Percentiles rank a stretch among this genome's conserved stretches.
Conservation (phyloP, 92 coral and sea anemone species). For the Bergia sp. region DNA sequence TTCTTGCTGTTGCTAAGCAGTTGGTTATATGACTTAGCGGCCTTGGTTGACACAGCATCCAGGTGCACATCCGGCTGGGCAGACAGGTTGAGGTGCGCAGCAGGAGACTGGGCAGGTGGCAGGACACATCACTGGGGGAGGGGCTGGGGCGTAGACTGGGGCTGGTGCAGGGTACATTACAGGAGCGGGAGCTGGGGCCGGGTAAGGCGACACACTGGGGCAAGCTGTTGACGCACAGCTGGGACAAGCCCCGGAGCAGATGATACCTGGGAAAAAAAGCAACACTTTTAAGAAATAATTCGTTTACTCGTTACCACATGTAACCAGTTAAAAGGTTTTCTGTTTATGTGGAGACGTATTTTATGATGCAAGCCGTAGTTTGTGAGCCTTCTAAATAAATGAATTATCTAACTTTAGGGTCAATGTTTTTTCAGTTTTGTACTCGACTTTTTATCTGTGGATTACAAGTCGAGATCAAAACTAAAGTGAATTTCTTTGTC, state of each 20-base stretch:
- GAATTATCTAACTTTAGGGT: too few relatives aligned
- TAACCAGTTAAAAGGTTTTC: too few relatives aligned
- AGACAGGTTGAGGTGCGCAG: constrained; percentile 24
- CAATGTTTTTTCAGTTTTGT: too few relatives aligned
- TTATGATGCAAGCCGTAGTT: too few relatives aligned
- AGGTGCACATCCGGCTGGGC: constrained; percentile 17
- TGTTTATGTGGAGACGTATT: too few relatives aligned
- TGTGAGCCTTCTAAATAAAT: too few relatives aligned
- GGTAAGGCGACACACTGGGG: constrained; percentile 20
- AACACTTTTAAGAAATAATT: too few relatives aligned
- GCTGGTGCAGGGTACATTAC: constrained; percentile 38
- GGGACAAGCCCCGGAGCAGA: constrained; percentile 27
- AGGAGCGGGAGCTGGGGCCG: constrained; percentile 17
- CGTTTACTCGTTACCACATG: background rate
- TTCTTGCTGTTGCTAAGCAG: constrained; percentile 33
- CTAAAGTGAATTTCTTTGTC: too few relatives aligned
- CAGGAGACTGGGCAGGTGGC: constrained; percentile 17
- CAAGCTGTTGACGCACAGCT: constrained; percentile 9
- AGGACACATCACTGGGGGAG: constrained; percentile 18
- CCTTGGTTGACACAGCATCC: constrained; percentile 34
- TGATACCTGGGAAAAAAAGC: constrained; percentile 4
- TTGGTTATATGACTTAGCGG: background rate
- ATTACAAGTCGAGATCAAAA: too few relatives aligned
- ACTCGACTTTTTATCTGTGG: too few relatives aligned
- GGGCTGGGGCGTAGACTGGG: constrained; percentile 39